phyloP scores from a whole-genome alignment of 2,797 vertebrate genomes.

The Pteropus rufus region DNA sequence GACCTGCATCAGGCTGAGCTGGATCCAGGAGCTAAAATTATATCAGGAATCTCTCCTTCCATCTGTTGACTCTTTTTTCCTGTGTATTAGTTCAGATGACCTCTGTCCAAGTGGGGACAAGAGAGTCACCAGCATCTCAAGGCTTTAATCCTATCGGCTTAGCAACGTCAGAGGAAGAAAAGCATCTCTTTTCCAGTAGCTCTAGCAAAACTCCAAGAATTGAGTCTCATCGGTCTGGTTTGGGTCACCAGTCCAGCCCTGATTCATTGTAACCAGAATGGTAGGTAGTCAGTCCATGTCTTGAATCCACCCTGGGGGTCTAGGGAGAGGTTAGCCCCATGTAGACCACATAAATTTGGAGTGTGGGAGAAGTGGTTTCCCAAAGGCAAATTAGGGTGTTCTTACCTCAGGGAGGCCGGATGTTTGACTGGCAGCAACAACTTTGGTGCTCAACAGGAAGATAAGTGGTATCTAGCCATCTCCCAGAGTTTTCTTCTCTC shows the following conservation, averaged over 20 bases:
- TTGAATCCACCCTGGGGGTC: not conserved
- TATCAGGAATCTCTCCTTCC: not conserved
- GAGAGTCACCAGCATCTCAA: not conserved
- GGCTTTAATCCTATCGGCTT: not conserved
- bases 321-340: not conserved
- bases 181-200: not conserved
- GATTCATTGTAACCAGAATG: not conserved
- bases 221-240: not conserved
- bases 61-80: constrained; percentile 5
- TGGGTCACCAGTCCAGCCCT: not conserved
- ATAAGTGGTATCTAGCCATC: not conserved
- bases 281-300: not conserved
- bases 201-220: not conserved
- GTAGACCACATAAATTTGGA: not conserved
- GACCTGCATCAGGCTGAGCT: not conserved
- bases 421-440: not conserved
- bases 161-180: not conserved
- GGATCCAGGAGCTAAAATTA: not conserved
- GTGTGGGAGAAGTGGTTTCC: not conserved
- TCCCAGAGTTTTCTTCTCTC: not conserved
- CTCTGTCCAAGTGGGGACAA: not conserved
- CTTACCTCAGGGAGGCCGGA: not conserved
- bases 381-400: not conserved
- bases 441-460: not conserved
- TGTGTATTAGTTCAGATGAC: not conserved